A percentile compares a stretch with the other conserved stretches of the same genome.
phyloP scores from a whole-genome alignment of 2,888 invertebrate species.

The Parochlus steinenii region DNA sequence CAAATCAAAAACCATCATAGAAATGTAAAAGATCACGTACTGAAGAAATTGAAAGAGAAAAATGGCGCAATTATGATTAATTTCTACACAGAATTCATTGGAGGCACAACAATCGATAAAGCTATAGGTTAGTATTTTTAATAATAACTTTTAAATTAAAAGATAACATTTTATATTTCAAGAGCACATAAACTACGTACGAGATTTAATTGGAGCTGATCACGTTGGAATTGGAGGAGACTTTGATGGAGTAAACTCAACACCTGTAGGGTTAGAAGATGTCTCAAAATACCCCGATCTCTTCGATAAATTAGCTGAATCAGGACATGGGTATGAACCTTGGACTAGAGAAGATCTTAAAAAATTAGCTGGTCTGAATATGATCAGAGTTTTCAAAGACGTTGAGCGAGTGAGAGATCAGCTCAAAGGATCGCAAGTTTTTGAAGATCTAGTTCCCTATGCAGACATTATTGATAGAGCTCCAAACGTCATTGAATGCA shows the following conservation, averaged over 20 bases:
- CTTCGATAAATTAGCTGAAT: slow-evolving; percentile 39
- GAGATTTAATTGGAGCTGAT: slow-evolving; percentile 31
- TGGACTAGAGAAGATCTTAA: slow-evolving; percentile 32
- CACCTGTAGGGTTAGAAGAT: slow-evolving; percentile 55
- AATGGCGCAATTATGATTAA: slow-evolving; percentile 60
- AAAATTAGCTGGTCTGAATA: slow-evolving; percentile 33
- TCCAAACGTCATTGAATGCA: background rate
- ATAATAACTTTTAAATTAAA: background rate
- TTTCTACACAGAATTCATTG: slow-evolving; percentile 47
- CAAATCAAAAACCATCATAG: slow-evolving; percentile 33
- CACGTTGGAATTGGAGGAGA: slow-evolving; percentile 36
- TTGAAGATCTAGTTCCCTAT: slow-evolving; percentile 8
- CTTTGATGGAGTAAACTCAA: slow-evolving; percentile 33
- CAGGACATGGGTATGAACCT: slow-evolving; percentile 16
- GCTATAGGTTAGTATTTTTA: slow-evolving; percentile 40
- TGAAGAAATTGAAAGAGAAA: slow-evolving; percentile 39
- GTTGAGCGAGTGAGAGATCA: slow-evolving; percentile 32
- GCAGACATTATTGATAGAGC: slow-evolving; percentile 1
- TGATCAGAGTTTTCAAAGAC: slow-evolving; percentile 31
- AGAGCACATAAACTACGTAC: slow-evolving; percentile 37
- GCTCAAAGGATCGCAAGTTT: background rate
- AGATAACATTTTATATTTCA: slow-evolving; percentile 14
- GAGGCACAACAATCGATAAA: slow-evolving; percentile 40
- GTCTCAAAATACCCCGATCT: slow-evolving; percentile 52
- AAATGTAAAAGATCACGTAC: slow-evolving; percentile 42